Base-by-base conservation (phyloP, 2,797 vertebrate species). In the Xiphophorus birchmanni region DNA sequence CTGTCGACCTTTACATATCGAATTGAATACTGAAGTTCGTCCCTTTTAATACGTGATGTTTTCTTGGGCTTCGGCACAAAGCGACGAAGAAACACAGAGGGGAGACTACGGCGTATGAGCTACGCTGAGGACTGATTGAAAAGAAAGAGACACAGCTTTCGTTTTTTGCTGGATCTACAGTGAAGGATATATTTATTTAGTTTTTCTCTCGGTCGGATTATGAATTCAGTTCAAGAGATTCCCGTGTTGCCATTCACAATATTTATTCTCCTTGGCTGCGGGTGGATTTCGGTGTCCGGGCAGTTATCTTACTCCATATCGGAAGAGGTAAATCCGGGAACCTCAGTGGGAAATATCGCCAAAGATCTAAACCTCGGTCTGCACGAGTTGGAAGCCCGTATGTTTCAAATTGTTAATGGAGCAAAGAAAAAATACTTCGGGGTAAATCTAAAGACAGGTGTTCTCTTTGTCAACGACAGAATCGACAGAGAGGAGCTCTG, bases 401-500 rank as follows among this genome's bases (percentile, higher is more conserved):
- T 81, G 80, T 90, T 94, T 80, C 88, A 85, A 60, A 82, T 93
- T 12, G 86, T 85, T 21, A 77, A 82, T 4, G 89, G 88, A 77
- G 80, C 84, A 8, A 91, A 82, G 45, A 84, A 35, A n/a, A 82
- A 82, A 35, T 84, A 86, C 81, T 89, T 93, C 32, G 87, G 87
- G 72, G 88, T 92, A 73, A 91, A 93, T 81, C 47, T 85, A 0
- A 81, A 89, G 40, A 90, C 86, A 42, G 92, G 94, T 1, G 52
- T 86, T 75, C 77, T 94, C 11, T 90, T 84, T 74, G 87, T 94
- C 10, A 86, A 42, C 63, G 90, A 93, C 0, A 87, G 74, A 56
- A 93, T 95, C 80, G 89, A 94, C 63, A 84, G 94, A 78, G 94
- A 95, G 72, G 84, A 84, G 48, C 76, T 94, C 6, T 95, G 94